Evolutionary conservation across 1,140 invertebrate genomes (phyloP), one percentile per base, ranked within the genome.

Genomic region (Pseudomyrmex flavicornis): DNA sequence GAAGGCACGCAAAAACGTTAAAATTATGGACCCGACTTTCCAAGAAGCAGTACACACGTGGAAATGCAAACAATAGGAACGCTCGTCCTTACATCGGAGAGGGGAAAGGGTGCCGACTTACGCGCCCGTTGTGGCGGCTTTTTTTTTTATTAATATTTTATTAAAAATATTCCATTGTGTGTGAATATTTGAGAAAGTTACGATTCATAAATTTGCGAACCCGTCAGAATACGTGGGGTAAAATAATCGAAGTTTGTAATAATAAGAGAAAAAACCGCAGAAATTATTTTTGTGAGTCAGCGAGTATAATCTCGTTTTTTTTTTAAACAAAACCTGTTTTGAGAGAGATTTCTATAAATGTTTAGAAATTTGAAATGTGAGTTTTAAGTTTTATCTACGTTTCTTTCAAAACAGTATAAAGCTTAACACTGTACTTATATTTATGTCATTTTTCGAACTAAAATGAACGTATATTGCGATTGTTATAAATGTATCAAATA

Each of bases 21-120:
- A 89, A 89, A 89, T 88, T 89, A 88, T 84, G 84, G 87, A 85
- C 69, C 63, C 48, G 70, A 75, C 77, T 88, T 89, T 89, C 88
- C 87, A 88, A 88, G 88, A 70, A 89, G 65, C 84, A 68, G 59
- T 88, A 89, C 80, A 89, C 76, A 86, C 75, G 46, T 88, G 75
- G 63, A 77, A 88, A 84, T 86, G 83, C 87, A 88, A 88, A 88
- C 84, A 89, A 89, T 88, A 62, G 86, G 73, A 44, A 35, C 61
- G 50, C 72, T 61, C 48, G 68, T 83, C 63, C 86, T 88, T 88
- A 87, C 85, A 76, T 87, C 68, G 68, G 35, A 35, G 35, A 35
- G 35, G 35, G 35, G 35, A 35, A 35, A 5, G 26, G 50, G 20
- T 52, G 4, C 58, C 44, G 56, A 50, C 66, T 80, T 80, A 48